Evolutionary conservation across 2,113 vertebrate genomes (phyloP), one percentile per base, ranked within the genome.

Genomic region (Anoplopoma fimbria): DNA sequence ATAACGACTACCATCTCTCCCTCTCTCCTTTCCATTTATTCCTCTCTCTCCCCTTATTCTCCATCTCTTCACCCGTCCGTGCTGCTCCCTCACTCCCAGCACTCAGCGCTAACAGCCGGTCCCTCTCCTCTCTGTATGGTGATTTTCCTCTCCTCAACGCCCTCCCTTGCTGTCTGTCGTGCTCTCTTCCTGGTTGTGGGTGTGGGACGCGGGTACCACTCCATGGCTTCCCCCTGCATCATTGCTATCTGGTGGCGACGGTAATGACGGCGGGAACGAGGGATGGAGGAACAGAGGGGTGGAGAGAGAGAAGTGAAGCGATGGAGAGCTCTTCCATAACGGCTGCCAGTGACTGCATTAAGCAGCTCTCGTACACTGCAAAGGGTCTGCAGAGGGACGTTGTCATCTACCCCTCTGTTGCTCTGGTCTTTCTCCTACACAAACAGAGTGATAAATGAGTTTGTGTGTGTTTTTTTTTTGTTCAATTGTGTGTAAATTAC

Each of bases 301-400:
- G 65, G 84, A 81, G 82, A 75, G 69, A 75, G 79, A 49, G 51
- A 85, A 69, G 80, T 58, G 57, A 58, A 67, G 84, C 73, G 77
- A 84, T 77, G 81, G 75, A 91, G 70, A 79, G 75, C 72, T 85
- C 82, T 47, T 82, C 81, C 64, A 33, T 77, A 68, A 6, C 65
- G 29, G 72, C 71, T 91, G 92, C 92, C 92, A 91, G 85, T 78
- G 83, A 89, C 87, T 89, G 88, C 92, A 90, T 94, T 93, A 91
- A 83, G 89, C 85, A 77, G 77, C 76, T 29, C 51, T 61, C 40
- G 57, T 72, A 21, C 21, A 2, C 65, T 9, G 71, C 38, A 77
- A 75, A 90, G 79, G 69, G 69, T 88, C 87, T 85, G 86, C 85
- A 15, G 55, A 73, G 80, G 83, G 87, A 88, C 77, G 36, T 29